phyloP scores from a whole-genome alignment of 1,140 invertebrate species.

The Aricia agestis region DNA sequence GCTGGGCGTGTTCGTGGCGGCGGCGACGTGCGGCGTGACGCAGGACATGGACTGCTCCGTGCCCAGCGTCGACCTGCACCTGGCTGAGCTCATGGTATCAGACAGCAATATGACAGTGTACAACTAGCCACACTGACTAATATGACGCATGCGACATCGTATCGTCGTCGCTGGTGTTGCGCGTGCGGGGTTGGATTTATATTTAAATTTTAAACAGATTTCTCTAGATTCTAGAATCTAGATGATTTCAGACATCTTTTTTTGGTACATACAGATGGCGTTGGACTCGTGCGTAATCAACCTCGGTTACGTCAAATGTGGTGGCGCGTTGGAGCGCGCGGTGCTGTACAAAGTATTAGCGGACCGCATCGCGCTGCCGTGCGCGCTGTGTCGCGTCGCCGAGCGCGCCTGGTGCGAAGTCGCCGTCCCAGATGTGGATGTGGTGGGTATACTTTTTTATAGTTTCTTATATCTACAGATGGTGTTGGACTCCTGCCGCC shows the following conservation, averaged over 20 bases:
- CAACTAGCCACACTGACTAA: too few species aligned
- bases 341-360: slow-evolving; percentile 82
- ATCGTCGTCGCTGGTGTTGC: slow-evolving; percentile 47
- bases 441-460: too few species aligned
- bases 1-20: slow-evolving; percentile 40
- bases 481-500: too few species aligned
- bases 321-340: slow-evolving; percentile 79
- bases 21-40: too few species aligned
- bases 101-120: too few species aligned
- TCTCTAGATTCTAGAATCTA: too few species aligned
- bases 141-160: slow-evolving; percentile 25
- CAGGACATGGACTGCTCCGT: too few species aligned
- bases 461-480: too few species aligned
- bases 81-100: slow-evolving; percentile 43
- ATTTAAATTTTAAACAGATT: too few species aligned
- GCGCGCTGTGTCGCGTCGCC: slow-evolving; percentile 75
- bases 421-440: slow-evolving; percentile 68
- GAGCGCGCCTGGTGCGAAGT: slow-evolving; percentile 80
- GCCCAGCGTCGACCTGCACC: slow-evolving; percentile 65
- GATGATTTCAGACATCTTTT: background rate
- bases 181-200: too few species aligned
- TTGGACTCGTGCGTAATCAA: slow-evolving; percentile 74
- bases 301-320: slow-evolving; percentile 77
- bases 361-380: slow-evolving; percentile 78
- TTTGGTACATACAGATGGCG: slow-evolving; percentile 37